Conservation (phyloP, 2,888 invertebrate genomes). For the Litoditis marina region DNA sequence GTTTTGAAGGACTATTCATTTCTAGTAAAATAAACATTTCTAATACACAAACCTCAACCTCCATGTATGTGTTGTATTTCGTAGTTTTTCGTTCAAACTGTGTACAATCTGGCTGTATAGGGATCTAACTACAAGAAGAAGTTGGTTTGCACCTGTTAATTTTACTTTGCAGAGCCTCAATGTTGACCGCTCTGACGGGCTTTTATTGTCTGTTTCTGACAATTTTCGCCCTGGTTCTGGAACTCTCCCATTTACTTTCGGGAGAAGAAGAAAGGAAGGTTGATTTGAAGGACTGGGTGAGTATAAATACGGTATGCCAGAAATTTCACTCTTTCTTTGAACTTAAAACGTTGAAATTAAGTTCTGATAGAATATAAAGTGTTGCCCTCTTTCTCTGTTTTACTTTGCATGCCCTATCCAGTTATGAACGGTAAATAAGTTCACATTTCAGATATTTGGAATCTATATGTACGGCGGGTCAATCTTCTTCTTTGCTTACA, state of each 20-base stretch:
- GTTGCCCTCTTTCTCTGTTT: no score
- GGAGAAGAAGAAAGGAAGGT: constrained; percentile 45
- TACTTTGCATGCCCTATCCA: background rate
- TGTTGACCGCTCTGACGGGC: constrained; percentile 48
- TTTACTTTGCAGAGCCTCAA: constrained; percentile 46
- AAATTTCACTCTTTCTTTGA: no score
- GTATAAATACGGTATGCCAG: constrained; percentile 7
- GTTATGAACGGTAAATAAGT: background rate
- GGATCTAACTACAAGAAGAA: no score
- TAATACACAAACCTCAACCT: no score
- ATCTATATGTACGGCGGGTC: constrained; percentile 56
- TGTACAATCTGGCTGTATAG: no score
- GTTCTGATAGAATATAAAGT: no score
- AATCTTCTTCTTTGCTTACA: constrained; percentile 53
- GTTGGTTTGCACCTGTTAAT: no score
- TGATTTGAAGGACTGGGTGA: constrained; percentile 51
- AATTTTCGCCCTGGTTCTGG: constrained; percentile 56
- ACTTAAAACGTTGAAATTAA: no score
- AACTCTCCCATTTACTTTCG: constrained; percentile 52
- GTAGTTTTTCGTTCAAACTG: no score
- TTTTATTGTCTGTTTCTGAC: constrained; percentile 49
- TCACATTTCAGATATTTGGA: constrained; percentile 49
- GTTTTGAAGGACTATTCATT: no score
- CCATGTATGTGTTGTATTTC: no score
- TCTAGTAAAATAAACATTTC: no score